Base-by-base conservation (phyloP, 2,888 invertebrate genomes). In the Drosophila acutilabella region DNA sequence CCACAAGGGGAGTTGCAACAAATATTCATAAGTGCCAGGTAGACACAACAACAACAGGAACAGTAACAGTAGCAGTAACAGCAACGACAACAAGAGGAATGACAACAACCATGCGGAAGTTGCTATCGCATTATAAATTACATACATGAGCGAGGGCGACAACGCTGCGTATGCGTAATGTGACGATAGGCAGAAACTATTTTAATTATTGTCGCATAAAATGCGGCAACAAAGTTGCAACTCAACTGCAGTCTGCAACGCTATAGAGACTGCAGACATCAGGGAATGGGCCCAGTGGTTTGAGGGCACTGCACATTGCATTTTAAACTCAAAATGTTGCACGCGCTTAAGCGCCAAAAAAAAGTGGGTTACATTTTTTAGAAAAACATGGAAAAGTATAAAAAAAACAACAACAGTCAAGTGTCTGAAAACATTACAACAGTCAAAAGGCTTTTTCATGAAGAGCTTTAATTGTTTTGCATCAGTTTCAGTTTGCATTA, bases 171-270 rank as follows among this genome's bases (percentile, higher is more conserved):
- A 81, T 81, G 74, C 83, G 80, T 83, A 77, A 87, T 87, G 72
- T 76, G 88, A 72, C 85, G 69, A 87, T 84, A 87, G 88, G 76
- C 80, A 84, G 79, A 67, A 87, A 87, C 81, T 84, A 81, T 81
- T 81, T 86, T 84, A 87, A 85, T 56, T 82, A 58, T 73, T 64
- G 48, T 74, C 74, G 60, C 74, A 68, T 78, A 67, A 64, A 60
- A 78, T 78, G 78, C 52, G 68, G 53, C 60, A 58, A 54, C 73
- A 71, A 67, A 62, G 54, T 57, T 56, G 67, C 73, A 61, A 52
- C 48, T 54, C 48, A 57, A 33, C 48, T 42, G 30, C 47, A 18
- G 14, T 18, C 40, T 20, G 23, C 48, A 18, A 44, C 44, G 20
- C 20, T 20, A 44, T 6, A 44, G 44, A 44, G 18, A 33, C 48